Evolutionary conservation across 2,888 invertebrate species (phyloP).

Genomic region (Embidobia sp.): DNA sequence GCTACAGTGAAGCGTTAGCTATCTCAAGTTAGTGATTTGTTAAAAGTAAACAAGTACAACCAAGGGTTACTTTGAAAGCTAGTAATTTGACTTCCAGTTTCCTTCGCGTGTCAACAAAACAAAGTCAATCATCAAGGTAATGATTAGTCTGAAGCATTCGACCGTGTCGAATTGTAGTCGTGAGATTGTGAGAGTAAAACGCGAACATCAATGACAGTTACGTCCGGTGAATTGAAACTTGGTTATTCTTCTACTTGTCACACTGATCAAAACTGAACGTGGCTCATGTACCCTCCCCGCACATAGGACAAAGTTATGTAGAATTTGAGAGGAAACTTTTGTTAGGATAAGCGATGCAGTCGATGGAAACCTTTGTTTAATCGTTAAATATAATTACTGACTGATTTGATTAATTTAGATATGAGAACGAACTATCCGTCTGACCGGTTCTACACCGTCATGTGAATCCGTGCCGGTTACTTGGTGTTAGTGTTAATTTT

Average conservation of each 20-base stretch:
- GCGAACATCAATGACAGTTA: slow-evolving; percentile 59
- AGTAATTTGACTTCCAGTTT: too few relatives aligned
- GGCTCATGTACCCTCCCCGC: slow-evolving; percentile 79
- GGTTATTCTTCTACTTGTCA: slow-evolving; percentile 66
- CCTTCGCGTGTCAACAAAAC: too few relatives aligned
- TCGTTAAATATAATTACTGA: slow-evolving; percentile 5
- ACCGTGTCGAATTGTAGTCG: slow-evolving; percentile 66
- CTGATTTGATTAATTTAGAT: too few relatives aligned
- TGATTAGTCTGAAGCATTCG: slow-evolving; percentile 77
- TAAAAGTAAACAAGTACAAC: too few relatives aligned
- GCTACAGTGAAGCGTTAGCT: too few relatives aligned
- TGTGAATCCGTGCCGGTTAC: slow-evolving; percentile 16
- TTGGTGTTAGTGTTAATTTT: slow-evolving; percentile 49
- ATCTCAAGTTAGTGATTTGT: too few relatives aligned
- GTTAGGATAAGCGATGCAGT: slow-evolving; percentile 64
- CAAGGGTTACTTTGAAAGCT: too few relatives aligned
- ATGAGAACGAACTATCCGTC: too few relatives aligned
- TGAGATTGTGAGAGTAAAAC: slow-evolving; percentile 61
- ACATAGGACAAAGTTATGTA: slow-evolving; percentile 75
- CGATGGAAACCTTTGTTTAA: slow-evolving; percentile 55
- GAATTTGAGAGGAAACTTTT: slow-evolving; percentile 60
- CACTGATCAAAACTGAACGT: slow-evolving; percentile 66
- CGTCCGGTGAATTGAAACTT: slow-evolving; percentile 66
- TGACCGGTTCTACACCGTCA: neutral
- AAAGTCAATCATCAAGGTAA: slow-evolving; percentile 63